Percentiles rank a stretch among this genome's conserved stretches.
These are phyloP conservation scores for Trogon melanurus DNA, from an alignment of 2,113 vertebrate species.

Conservation along the genomic window DNA sequence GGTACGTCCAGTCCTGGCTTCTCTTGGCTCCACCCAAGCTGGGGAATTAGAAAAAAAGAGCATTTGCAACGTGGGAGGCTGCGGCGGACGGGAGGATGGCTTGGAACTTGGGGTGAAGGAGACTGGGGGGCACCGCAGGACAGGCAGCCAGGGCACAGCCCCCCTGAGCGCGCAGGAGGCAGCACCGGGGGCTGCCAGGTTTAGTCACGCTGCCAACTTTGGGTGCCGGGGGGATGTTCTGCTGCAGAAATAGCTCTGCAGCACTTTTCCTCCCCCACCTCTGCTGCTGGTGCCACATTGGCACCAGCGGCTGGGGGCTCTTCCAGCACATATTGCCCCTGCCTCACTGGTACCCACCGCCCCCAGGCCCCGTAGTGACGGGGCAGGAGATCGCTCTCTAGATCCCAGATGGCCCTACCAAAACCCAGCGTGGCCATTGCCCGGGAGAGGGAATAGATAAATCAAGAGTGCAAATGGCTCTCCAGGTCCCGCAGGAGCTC, in stretches of 20 bases:
- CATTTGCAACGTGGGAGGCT: not conserved
- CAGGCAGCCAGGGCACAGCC: not conserved
- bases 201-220: not conserved
- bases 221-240: not conserved
- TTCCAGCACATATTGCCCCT: not conserved
- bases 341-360: not conserved
- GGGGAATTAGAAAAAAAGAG: not conserved
- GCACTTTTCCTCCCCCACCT: not conserved
- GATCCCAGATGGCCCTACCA: not conserved
- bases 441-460: not conserved
- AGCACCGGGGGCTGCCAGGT: rapidly evolving
- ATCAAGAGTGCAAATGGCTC: not conserved
- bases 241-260: constrained; percentile 14
- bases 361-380: not conserved
- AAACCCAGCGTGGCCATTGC: rapidly evolving
- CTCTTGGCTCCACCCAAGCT: rapidly evolving
- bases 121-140: not conserved
- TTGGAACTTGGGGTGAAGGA: not conserved
- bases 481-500: not conserved
- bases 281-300: not conserved
- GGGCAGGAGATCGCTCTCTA: not conserved
- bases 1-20: not conserved
- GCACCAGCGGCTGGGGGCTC: not conserved
- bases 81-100: not conserved
- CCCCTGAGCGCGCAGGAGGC: not conserved